A percentile compares a stretch with the other conserved stretches of the same genome.
Evolutionary conservation across 2,113 vertebrate genomes (phyloP).

Genomic region (Leptocoma aspasia): DNA sequence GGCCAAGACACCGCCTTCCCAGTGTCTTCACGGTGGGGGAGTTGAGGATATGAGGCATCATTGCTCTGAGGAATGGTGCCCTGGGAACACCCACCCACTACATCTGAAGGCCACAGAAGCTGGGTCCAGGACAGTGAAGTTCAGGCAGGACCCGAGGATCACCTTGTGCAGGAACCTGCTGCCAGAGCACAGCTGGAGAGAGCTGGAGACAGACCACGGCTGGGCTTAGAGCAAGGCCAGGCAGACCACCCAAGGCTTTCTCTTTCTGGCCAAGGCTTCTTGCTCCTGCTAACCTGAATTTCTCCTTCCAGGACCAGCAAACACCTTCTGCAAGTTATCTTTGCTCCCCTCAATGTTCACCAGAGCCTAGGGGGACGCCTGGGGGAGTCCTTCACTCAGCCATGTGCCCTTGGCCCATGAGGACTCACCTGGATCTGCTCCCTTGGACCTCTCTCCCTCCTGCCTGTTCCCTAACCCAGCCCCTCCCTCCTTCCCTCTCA

Average conservation of each 20-base stretch:
- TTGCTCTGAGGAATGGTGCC: neutral
- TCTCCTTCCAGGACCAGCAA: neutral
- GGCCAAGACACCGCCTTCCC: accelerated
- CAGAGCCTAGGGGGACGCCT: accelerated
- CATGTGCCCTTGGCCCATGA: accelerated
- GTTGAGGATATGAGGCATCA: neutral
- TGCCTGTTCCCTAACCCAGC: neutral
- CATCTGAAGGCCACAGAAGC: neutral
- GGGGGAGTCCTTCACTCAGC: neutral
- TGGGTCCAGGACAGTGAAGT: neutral
- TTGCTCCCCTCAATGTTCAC: neutral
- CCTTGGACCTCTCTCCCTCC: neutral
- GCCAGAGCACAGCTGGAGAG: neutral
- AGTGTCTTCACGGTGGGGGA: neutral
- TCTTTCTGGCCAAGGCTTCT: neutral
- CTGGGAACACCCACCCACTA: neutral
- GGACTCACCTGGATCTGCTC: neutral
- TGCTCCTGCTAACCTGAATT: neutral
- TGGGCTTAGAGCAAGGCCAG: neutral
- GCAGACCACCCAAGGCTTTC: neutral
- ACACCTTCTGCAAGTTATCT: neutral
- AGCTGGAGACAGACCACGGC: neutral
- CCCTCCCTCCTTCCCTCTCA: neutral
- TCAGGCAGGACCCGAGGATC: neutral
- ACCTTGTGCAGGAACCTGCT: accelerated